Conservation (phyloP, 2,797 vertebrate genomes). For the Danionella dracula region DNA sequence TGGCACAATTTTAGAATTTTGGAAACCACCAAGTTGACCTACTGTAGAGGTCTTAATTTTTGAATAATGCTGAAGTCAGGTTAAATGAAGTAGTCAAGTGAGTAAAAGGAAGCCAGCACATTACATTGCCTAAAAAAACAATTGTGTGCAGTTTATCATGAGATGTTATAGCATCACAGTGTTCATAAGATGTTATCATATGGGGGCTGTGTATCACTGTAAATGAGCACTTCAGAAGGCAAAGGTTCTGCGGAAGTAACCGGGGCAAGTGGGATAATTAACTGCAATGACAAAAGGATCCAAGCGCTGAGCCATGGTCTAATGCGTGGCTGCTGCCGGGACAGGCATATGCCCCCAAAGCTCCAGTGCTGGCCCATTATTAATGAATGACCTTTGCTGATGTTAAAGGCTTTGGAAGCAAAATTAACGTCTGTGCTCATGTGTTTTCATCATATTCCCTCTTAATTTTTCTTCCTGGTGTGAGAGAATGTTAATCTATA, state of each 20-base stretch:
- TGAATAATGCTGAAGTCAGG: no score
- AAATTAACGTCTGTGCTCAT: slow-evolving; percentile 51
- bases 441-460: slow-evolving; percentile 49
- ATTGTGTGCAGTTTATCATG: background rate
- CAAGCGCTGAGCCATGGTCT: slow-evolving; percentile 45
- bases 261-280: slow-evolving; percentile 47
- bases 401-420: slow-evolving; percentile 50
- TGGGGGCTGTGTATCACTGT: slow-evolving; percentile 18
- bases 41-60: no score
- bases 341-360: slow-evolving; percentile 47
- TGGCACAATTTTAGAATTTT: no score
- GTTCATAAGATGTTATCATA: no score
- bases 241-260: slow-evolving; percentile 18
- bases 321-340: slow-evolving; percentile 49
- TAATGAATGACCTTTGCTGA: slow-evolving; percentile 58
- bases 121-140: background rate
- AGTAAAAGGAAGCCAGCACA: no score
- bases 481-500: no score
- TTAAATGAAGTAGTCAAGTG: slow-evolving; percentile 5
- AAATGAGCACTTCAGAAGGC: slow-evolving; percentile 9
- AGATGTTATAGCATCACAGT: background rate
- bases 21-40: no score
- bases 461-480: slow-evolving; percentile 27
- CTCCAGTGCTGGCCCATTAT: slow-evolving; percentile 48
- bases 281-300: slow-evolving; percentile 48